Percentiles rank a stretch among this genome's conserved stretches.
phyloP scores from a whole-genome alignment of 2,797 vertebrate genomes.

The Macropodus opercularis region DNA sequence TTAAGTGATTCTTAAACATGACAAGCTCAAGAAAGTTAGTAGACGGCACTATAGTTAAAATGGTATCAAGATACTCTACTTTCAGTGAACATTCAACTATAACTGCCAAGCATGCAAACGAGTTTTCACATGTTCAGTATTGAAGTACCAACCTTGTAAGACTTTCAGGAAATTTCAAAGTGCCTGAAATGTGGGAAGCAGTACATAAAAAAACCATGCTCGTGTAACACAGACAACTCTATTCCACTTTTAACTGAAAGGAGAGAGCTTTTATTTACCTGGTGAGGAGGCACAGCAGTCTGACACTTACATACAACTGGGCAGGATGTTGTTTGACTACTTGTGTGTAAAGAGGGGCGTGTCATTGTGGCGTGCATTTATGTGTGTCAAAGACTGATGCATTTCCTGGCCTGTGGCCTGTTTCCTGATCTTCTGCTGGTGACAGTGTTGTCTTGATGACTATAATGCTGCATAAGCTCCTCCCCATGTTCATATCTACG shows the following conservation, averaged over 20 bases:
- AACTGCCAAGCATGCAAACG: constrained; percentile 21
- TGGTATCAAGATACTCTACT: not conserved
- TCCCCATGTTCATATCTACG: too few species aligned
- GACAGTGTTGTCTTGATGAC: constrained; percentile 6
- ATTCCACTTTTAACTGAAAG: constrained; percentile 33
- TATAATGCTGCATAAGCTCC: too few species aligned
- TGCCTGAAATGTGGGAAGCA: not conserved
- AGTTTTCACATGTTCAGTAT: constrained; percentile 36
- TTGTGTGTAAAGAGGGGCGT: constrained; percentile 51
- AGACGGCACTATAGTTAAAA: not conserved
- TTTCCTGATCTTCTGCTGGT: constrained; percentile 71
- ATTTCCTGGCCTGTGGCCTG: constrained; percentile 70
- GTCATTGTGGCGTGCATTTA: constrained; percentile 25
- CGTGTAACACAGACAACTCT: not conserved
- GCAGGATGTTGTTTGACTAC: constrained; percentile 67
- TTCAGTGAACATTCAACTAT: constrained; percentile 5
- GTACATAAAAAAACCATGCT: not conserved
- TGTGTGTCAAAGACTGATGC: constrained; percentile 69
- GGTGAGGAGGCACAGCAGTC: constrained; percentile 45
- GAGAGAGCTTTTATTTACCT: constrained; percentile 58
- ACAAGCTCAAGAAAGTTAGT: too few species aligned
- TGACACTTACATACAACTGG: constrained; percentile 41
- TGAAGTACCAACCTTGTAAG: constrained; percentile 5
- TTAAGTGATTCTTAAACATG: too few species aligned
- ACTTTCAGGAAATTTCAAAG: not conserved